phyloP scores from a whole-genome alignment of 2,113 vertebrate genomes.

The Mormyrus lacerda region DNA sequence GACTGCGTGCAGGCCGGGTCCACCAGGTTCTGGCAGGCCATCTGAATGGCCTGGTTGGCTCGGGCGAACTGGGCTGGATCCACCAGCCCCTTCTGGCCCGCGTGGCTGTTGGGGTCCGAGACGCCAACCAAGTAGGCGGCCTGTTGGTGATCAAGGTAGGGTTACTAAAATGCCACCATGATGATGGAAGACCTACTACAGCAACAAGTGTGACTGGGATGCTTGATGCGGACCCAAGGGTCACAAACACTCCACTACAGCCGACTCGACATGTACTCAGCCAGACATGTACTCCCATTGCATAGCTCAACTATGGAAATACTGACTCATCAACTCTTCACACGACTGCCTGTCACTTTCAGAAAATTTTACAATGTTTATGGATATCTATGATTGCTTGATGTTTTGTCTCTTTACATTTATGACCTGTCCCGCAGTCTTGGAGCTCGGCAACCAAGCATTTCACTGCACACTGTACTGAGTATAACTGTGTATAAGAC shows the following conservation, averaged over 20 bases:
- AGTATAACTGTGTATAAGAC: not conserved
- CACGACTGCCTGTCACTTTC: not conserved
- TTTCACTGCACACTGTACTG: not conserved
- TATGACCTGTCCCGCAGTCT: fast-evolving
- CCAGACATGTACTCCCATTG: not conserved
- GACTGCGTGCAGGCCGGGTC: slow-evolving; percentile 92
- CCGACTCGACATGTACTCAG: not conserved
- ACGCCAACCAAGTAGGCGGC: slow-evolving; percentile 89
- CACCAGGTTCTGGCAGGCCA: slow-evolving; percentile 95
- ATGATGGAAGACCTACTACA: not conserved
- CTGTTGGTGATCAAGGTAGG: slow-evolving; percentile 45
- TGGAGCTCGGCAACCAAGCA: not conserved
- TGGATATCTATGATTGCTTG: not conserved
- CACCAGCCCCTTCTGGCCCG: slow-evolving; percentile 88
- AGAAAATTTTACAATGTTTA: not conserved
- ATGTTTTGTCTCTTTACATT: not conserved
- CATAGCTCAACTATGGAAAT: not conserved
- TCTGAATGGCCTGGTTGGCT: slow-evolving; percentile 95
- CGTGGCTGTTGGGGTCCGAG: slow-evolving; percentile 88
- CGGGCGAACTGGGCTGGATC: slow-evolving; percentile 93
- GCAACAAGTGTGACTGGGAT: not conserved
- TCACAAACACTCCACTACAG: not conserved
- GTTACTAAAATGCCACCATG: not conserved
- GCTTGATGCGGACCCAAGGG: not conserved
- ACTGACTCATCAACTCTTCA: not conserved